These are phyloP conservation scores for Probosciger aterrimus DNA, from an alignment of 2,113 vertebrate species.

Conservation along the genomic window DNA sequence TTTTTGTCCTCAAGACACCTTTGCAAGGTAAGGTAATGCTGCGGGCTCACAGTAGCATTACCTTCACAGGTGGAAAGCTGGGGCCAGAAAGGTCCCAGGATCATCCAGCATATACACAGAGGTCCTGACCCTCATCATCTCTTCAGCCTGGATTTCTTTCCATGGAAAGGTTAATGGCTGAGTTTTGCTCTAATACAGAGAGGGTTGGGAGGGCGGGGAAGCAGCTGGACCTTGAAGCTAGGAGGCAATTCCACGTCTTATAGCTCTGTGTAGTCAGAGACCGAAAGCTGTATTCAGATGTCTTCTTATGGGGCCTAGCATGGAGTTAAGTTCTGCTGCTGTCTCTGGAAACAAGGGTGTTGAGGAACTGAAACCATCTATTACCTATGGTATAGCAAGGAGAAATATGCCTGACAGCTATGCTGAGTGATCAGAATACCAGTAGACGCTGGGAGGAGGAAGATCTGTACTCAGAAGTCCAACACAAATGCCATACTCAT, in stretches of 20 bases:
- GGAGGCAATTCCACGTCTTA: not conserved
- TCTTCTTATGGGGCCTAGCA: not conserved
- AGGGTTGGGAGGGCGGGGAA: not conserved
- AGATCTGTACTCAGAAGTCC: not conserved
- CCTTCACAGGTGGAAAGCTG: not conserved
- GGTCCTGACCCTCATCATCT: not conserved
- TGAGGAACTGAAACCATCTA: not conserved
- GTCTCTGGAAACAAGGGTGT: not conserved
- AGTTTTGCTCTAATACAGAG: not conserved
- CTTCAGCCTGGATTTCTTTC: not conserved
- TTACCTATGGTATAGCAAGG: not conserved
- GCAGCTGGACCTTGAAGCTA: not conserved
- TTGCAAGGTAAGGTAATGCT: not conserved
- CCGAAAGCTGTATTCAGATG: not conserved
- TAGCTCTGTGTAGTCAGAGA: not conserved
- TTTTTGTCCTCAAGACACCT: slow-evolving; percentile 47
- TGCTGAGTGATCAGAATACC: not conserved
- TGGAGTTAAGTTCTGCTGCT: not conserved
- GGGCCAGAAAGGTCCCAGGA: not conserved
- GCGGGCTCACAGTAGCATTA: not conserved
- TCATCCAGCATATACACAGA: not conserved
- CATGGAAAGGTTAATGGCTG: not conserved
- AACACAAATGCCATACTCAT: not conserved
- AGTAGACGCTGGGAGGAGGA: not conserved
- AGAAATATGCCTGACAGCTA: not conserved